Base-by-base conservation (phyloP, 2,113 vertebrate genomes). In the Cyanistes caeruleus region DNA sequence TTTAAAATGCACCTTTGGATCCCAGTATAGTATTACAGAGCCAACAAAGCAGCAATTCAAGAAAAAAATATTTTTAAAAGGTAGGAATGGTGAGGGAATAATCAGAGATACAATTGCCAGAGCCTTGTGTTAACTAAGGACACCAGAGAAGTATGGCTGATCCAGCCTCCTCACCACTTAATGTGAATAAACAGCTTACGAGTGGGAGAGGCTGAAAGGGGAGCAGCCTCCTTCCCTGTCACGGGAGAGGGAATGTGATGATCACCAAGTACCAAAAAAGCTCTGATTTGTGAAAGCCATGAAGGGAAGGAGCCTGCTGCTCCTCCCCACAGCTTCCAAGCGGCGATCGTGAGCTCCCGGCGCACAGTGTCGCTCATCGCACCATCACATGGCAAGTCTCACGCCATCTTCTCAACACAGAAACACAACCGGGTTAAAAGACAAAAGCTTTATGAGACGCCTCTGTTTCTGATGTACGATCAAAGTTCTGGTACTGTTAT, bases 1-100 rank as follows among this genome's bases (percentile, higher is more conserved):
- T 95, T 97, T 98, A 97, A 98, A 96, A 97, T 94, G 96, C 92
- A 96, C 97, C 95, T 97, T 94, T 90, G 96, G 95, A 97, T 89
- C 78, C 81, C 93, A 86, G 91, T 72, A 87, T 95, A 93, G 41
- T 73, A 96, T 70, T 96, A 86, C 5, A 65, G 55, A 93, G 94
- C 79, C 64, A 70, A 91, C 81, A 84, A 93, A 97, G 80, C 93
- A 96, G 94, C 91, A 95, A 86, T 97, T 97, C 39, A 39, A 95
- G 90, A 91, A 30, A 95, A 90, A 90, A 96, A 93, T 90, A 80
- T 76, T 92, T 96, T 95, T 95, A 18, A 85, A 97, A 96, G 91
- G 85, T 83, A 69, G 44, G 64, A 78, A 94, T 28, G 63, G 89
- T 15, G 78, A 94, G 58, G 77, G 79, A 75, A 90, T 92, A 90